phyloP scores from a whole-genome alignment of 2,888 invertebrate species.

The Caenorhabditis becei region DNA sequence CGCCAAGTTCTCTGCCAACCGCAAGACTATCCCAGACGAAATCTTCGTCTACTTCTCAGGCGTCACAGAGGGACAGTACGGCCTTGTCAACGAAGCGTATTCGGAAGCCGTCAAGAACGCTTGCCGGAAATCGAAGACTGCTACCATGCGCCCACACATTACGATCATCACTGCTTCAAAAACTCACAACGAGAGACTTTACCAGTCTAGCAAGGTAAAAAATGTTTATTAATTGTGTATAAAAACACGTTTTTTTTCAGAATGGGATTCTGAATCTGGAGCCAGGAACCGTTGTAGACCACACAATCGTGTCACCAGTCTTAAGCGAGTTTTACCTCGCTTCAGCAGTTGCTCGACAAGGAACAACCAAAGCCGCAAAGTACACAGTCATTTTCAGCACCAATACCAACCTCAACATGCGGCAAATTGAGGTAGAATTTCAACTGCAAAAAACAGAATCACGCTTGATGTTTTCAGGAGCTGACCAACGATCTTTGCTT shows the following conservation, averaged over 20 bases:
- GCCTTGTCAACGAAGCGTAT: conserved; percentile 38
- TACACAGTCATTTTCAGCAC: conserved; percentile 42
- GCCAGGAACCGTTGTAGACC: conserved; percentile 62
- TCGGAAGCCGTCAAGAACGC: background rate
- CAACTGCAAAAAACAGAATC: no score
- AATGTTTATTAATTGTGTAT: background rate
- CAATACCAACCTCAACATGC: background rate
- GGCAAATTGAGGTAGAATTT: background rate
- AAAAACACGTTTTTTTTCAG: background rate
- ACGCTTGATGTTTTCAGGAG: conserved; percentile 22
- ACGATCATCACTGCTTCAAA: conserved; percentile 34
- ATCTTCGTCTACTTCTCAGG: conserved; percentile 62
- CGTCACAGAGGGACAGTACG: conserved; percentile 50
- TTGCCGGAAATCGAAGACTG: background rate
- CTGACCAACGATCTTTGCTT: conserved; percentile 51
- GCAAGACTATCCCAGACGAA: background rate
- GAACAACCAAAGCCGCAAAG: conserved; percentile 52
- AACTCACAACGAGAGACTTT: conserved; percentile 32
- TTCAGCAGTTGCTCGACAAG: conserved; percentile 46
- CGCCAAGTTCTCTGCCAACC: background rate
- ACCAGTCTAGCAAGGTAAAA: background rate
- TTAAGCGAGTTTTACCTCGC: conserved; percentile 59
- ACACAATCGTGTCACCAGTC: conserved; percentile 39
- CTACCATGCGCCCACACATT: conserved; percentile 1
- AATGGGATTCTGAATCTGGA: conserved; percentile 30